phyloP scores from a whole-genome alignment of 1,140 invertebrate species.

The Centruroides sculpturatus region DNA sequence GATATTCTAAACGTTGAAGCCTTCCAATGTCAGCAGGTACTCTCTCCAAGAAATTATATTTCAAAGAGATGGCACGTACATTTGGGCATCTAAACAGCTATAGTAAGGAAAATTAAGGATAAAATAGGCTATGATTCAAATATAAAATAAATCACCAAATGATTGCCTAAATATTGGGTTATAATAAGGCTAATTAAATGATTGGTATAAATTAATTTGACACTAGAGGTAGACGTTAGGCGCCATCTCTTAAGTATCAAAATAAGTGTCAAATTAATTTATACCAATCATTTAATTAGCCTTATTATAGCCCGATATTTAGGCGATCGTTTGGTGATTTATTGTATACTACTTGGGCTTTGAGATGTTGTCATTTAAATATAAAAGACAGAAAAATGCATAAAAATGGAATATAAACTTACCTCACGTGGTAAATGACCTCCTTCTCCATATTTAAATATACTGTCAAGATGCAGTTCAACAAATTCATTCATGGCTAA shows the following conservation, averaged over 20 bases:
- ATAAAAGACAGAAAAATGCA: neutral
- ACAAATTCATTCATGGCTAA: slow-evolving; percentile 28
- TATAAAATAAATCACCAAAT: too few species aligned
- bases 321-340: too few species aligned
- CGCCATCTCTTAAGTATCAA: too few species aligned
- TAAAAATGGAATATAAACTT: slow-evolving; percentile 1
- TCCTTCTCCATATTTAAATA: slow-evolving; percentile 31
- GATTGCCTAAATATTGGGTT: too few species aligned
- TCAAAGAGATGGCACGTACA: slow-evolving; percentile 31
- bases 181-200: too few species aligned
- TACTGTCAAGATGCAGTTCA: slow-evolving; percentile 31
- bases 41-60: slow-evolving; percentile 32
- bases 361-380: too few species aligned
- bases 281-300: too few species aligned
- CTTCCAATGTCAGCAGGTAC: slow-evolving; percentile 35
- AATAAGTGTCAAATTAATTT: too few species aligned
- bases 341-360: too few species aligned
- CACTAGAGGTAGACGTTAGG: too few species aligned
- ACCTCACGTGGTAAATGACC: slow-evolving; percentile 30
- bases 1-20: slow-evolving; percentile 29
- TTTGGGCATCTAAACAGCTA: slow-evolving; percentile 35
- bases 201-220: too few species aligned
- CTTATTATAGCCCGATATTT: too few species aligned
- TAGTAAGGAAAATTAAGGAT: neutral
- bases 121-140: neutral